Evolutionary conservation across 2,888 invertebrate species (phyloP).

Genomic region (Malthinus seriepunctatus): DNA sequence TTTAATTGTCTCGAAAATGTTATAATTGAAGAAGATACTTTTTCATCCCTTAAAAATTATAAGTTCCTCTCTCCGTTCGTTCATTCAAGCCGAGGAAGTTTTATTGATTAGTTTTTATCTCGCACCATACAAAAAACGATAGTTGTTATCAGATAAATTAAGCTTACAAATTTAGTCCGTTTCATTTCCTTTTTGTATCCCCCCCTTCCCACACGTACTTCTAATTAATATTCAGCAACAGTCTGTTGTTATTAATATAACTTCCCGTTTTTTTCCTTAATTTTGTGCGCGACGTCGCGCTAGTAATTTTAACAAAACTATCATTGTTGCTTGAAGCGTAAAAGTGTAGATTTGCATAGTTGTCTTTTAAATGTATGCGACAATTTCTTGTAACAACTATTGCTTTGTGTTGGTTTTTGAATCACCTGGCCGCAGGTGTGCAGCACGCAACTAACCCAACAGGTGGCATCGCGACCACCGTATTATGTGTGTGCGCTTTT

Average conservation of each 20-base stretch:
- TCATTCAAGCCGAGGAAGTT: no score
- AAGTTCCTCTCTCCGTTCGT: no score
- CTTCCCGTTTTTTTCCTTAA: slow-evolving; percentile 12
- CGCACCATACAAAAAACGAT: no score
- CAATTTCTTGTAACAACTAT: slow-evolving; percentile 32
- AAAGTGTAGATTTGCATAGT: slow-evolving; percentile 9
- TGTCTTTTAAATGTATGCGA: slow-evolving; percentile 14
- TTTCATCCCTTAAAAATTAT: not conserved
- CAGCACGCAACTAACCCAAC: slow-evolving; percentile 40
- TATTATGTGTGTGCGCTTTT: slow-evolving; percentile 1
- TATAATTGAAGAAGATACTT: not conserved
- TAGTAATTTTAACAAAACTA: not conserved
- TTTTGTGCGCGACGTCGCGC: not conserved
- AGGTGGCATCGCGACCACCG: slow-evolving; percentile 42
- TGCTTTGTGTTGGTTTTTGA: slow-evolving; percentile 30
- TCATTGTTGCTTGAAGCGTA: no score
- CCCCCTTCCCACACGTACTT: slow-evolving; percentile 5
- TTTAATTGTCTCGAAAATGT: not conserved
- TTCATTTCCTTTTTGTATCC: slow-evolving; percentile 14
- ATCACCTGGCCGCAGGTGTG: slow-evolving; percentile 46
- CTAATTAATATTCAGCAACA: slow-evolving; percentile 21
- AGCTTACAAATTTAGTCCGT: not conserved
- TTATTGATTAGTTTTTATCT: no score
- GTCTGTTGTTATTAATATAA: slow-evolving; percentile 17
- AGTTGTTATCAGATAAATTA: no score